A percentile compares a stretch with the other conserved stretches of the same genome.
Evolutionary conservation across 2,888 invertebrate species (phyloP).

Genomic region (Baccha elongata): DNA sequence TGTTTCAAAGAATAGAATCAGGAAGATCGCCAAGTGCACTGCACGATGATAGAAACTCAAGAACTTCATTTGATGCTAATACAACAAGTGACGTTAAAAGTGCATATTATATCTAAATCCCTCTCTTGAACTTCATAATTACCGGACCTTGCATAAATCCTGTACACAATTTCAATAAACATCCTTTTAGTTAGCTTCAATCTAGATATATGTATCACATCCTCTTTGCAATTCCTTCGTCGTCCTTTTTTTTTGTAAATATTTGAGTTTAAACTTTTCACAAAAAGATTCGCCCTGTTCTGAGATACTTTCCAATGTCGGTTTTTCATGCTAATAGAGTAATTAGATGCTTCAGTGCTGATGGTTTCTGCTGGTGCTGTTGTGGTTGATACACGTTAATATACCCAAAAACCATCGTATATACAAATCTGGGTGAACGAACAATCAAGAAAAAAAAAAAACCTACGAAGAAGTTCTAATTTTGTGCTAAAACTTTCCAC

Average conservation of each 20-base stretch:
- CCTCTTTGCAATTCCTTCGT: not conserved
- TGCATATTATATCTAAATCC: not conserved
- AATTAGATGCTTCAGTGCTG: conserved; percentile 44
- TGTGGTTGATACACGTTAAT: conserved; percentile 25
- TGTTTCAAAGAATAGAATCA: conserved; percentile 10
- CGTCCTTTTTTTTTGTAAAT: conserved; percentile 33
- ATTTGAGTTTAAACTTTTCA: conserved; percentile 49
- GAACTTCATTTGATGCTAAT: conserved; percentile 21
- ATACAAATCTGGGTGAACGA: conserved; percentile 9
- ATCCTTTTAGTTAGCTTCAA: not conserved
- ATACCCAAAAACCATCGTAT: conserved; percentile 6
- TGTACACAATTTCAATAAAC: conserved; percentile 61
- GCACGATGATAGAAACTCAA: not conserved
- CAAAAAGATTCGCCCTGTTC: not conserved
- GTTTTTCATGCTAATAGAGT: conserved; percentile 54
- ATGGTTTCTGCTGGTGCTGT: not conserved
- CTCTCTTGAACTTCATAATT: conserved; percentile 38
- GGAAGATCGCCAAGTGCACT: conserved; percentile 1
- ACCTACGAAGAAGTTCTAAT: conserved; percentile 30
- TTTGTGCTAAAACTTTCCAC: conserved; percentile 19
- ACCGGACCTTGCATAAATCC: conserved; percentile 60
- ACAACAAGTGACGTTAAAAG: conserved; percentile 12
- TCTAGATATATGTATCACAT: not conserved
- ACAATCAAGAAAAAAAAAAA: not conserved
- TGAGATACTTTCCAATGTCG: not conserved